These are phyloP conservation scores for Pteronotus mesoamericanus DNA, from an alignment of 2,797 vertebrate species.

Conservation along the genomic window DNA sequence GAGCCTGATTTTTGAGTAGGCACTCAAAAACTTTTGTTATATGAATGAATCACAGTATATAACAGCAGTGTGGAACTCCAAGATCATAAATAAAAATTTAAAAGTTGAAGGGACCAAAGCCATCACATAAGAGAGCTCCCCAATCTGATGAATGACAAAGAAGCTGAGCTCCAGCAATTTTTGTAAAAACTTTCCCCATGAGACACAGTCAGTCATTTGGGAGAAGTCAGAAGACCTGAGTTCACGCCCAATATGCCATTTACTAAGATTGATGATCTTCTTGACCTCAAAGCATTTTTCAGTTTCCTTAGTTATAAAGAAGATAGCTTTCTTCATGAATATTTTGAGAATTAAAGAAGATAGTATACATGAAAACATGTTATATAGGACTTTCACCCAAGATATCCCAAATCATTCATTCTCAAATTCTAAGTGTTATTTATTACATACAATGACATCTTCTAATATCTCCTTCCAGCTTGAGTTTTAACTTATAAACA, in stretches of 20 bases:
- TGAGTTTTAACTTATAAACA: conserved; percentile 15
- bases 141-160: neutral
- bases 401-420: neutral
- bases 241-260: neutral
- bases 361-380: neutral
- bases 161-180: neutral
- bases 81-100: neutral
- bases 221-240: neutral
- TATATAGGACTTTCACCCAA: neutral
- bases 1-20: neutral
- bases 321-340: neutral
- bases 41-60: neutral
- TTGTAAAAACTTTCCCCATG: neutral
- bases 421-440: neutral
- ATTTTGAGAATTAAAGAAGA: conserved; percentile 42
- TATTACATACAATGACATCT: neutral
- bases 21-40: neutral
- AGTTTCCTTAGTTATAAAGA: neutral
- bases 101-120: neutral
- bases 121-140: neutral
- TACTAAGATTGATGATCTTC: neutral
- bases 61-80: neutral
- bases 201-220: neutral
- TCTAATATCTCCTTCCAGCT: neutral
- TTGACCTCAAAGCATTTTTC: neutral